Evolutionary conservation across 2,888 invertebrate genomes (phyloP).

Genomic region (Volucella zonaria): DNA sequence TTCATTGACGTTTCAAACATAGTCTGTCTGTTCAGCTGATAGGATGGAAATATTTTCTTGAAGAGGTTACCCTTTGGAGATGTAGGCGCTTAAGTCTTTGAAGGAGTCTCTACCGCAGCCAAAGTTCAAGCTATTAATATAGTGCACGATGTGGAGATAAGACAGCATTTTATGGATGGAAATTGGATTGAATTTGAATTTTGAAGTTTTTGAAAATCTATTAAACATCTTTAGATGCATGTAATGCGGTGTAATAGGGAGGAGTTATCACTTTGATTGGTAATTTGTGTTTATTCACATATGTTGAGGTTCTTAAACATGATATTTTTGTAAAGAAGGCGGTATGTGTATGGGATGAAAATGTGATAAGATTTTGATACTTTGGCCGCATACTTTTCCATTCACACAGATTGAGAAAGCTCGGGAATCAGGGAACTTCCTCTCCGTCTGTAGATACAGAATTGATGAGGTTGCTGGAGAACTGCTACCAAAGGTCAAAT

Average conservation of each 20-base stretch:
- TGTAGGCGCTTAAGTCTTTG: background rate
- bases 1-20: slow-evolving; percentile 33
- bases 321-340: no score
- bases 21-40: no score
- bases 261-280: slow-evolving; percentile 30
- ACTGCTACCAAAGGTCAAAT: no score
- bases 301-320: background rate
- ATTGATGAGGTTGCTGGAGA: no score
- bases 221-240: slow-evolving; percentile 26
- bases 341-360: no score
- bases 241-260: slow-evolving; percentile 39
- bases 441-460: no score
- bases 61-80: background rate
- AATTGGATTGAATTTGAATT: slow-evolving; percentile 34
- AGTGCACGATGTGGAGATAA: slow-evolving; percentile 24
- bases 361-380: no score
- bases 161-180: slow-evolving; percentile 5
- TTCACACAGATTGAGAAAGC: no score
- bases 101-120: slow-evolving; percentile 14
- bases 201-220: slow-evolving; percentile 35
- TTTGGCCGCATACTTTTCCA: no score
- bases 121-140: slow-evolving; percentile 53
- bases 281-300: slow-evolving; percentile 41
- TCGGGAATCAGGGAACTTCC: no score
- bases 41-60: background rate